Base-by-base conservation (phyloP, 1,140 invertebrate species). In the Steinernema feltiae region DNA sequence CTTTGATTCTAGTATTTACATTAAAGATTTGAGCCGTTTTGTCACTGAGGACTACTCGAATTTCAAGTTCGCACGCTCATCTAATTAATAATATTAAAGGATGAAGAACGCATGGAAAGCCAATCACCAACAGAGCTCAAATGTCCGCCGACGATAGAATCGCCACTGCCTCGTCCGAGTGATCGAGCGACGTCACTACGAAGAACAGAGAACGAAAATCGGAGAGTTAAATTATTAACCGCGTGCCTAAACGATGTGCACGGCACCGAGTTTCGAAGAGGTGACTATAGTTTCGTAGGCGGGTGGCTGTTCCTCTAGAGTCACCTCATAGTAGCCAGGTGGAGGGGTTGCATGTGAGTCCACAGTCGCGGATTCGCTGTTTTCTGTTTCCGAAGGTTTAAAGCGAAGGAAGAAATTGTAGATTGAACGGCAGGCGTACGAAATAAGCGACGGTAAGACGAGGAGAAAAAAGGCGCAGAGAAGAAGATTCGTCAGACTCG, bases 401-500 rank as follows among this genome's bases (percentile, higher is more conserved):
- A 63, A 63, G 24, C 53, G 53, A 3, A 63, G 15, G 53, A 63
- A 63, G 24, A 63, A 63, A 21, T 63, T 15, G 53, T 63, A 63
- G 53, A 63, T 63, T 7, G 53, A 63, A 3, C 53, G 53, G 53
- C 53, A 63, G 53, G 53, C 53, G 53, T 63, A 63, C 7, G 53
- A 63, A 27, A 63, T 63, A 3, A 63, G 24, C 53, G 53, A 63
- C 3, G 53, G 53, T 3, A 63, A 27, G 12, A 63, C 53, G 24
- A 63, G 53, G 7, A 63, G 53, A 21, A 63, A 63, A 21, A 63
- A 63, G 24, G 53, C 53, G 24, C 53, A 63, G 15, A 63, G 53
- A 3, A 63, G 24, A 12, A 63, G 53, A 63, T 63, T 63, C 15
- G 53, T 63, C 15, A 63, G 53, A 63, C 53, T 63, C 53, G 53